Percentiles rank a stretch among this genome's conserved stretches.
These are phyloP conservation scores for Pelochelys cantorii DNA, from an alignment of 2,797 vertebrate species.

Conservation along the genomic window DNA sequence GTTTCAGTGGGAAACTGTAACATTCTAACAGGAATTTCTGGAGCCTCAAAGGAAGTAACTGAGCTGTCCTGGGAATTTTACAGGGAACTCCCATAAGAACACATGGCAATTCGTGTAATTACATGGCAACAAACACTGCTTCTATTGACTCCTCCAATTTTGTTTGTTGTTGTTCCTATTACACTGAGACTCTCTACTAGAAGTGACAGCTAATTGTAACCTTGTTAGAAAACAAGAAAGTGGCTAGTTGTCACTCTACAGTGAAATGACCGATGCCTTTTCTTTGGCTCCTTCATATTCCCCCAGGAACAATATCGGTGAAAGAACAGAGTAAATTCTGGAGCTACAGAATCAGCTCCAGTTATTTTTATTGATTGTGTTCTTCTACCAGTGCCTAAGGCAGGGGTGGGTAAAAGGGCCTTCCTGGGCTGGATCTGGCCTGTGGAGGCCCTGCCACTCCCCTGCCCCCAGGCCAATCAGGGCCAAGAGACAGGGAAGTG, in stretches of 20 bases:
- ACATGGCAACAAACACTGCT: constrained; percentile 5
- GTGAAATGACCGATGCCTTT: not conserved
- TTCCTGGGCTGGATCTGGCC: too few relatives aligned
- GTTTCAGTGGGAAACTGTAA: constrained; percentile 53
- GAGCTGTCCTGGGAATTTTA: not conserved
- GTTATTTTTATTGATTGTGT: not conserved
- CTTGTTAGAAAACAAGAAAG: constrained; percentile 39
- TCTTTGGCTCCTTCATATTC: fast-evolving
- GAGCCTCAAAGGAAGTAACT: constrained; percentile 43
- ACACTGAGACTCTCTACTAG: not conserved
- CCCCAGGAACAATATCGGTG: not conserved
- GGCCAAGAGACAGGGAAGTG: too few relatives aligned
- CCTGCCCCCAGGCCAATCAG: too few relatives aligned
- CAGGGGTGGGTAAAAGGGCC: too few relatives aligned
- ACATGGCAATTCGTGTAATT: constrained; percentile 20
- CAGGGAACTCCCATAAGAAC: constrained; percentile 8
- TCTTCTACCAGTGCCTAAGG: too few relatives aligned
- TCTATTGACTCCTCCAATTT: constrained; percentile 45
- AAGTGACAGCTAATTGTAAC: constrained; percentile 33
- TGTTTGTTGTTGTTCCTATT: not conserved
- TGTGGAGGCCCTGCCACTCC: too few relatives aligned
- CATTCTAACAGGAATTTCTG: constrained; percentile 56
- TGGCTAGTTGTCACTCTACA: not conserved
- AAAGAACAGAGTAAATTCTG: not conserved
- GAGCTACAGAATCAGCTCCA: not conserved